Base-by-base conservation (phyloP, 2,888 invertebrate species). In the Morpho helenor region DNA sequence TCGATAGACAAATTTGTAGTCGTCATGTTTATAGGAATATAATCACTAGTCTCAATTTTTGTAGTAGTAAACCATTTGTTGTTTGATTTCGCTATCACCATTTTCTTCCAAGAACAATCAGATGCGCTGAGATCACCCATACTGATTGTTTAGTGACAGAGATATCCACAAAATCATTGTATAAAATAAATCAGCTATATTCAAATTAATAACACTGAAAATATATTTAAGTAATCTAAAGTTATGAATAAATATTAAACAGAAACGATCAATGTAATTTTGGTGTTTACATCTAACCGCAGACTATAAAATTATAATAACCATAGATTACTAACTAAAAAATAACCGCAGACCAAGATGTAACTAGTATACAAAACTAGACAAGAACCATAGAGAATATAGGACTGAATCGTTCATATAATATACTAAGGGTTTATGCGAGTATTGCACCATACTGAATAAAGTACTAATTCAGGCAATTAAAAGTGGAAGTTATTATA, bases 131-230 rank as follows among this genome's bases (percentile, higher is more conserved):
- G 71, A 72, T 89, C 87, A 88, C 79, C 88, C 89, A 89, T 90
- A 87, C 77, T 90, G 89, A 82, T 89, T 88, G 74, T 88, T 89
- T 68, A 87, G 68, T 57, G 89, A 89, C 69, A 83, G 73, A 58
- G 77, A 67, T 78, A 89, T 89, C 89, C 88, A 87, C 70, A 89
- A 80, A 77, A 89, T 75, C 89, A 89, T 89, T 83, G 73, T 85
- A 66, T 58, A 10, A 47, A 45, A 57, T 52, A n/a, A 42, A 43
- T n/a, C 8, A 22, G 31, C 42, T 51, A 46, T 56, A 49, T 59
- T 9, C 52, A 49, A 46, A 7, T 46, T 48, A 60, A 60, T 41
- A 53, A 8, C 4, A 31, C 52, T 16, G 5, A 8, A 7, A 40
- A 42, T 7, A 46, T 31, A 31, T 5, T 16, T 31, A 31, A 31